phyloP scores from a whole-genome alignment of 23 tunicate genomes.

The Oikopleura vanhoeffeni region DNA sequence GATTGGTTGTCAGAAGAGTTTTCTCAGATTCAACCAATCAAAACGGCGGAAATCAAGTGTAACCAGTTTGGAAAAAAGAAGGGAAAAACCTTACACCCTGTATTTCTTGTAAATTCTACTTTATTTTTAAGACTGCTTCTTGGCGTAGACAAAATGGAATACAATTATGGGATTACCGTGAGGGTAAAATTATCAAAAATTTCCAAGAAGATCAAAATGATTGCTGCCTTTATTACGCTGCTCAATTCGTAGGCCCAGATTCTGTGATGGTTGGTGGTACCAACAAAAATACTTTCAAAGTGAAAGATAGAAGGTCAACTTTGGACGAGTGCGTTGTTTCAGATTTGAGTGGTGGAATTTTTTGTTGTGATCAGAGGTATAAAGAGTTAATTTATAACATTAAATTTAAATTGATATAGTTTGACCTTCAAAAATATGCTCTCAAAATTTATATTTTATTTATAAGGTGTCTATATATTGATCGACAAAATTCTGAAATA shows the following conservation, averaged over 20 bases:
- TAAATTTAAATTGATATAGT: too few relatives aligned
- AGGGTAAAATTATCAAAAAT: conserved; percentile 32
- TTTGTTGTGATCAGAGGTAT: neutral
- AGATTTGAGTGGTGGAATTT: neutral
- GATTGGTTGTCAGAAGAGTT: too few relatives aligned
- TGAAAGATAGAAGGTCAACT: conserved; percentile 41
- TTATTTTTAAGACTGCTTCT: conserved; percentile 29
- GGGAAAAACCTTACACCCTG: too few relatives aligned
- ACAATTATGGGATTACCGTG: conserved; percentile 62
- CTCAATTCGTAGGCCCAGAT: conserved; percentile 60
- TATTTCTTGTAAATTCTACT: too few relatives aligned
- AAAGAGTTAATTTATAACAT: neutral
- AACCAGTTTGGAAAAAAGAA: too few relatives aligned
- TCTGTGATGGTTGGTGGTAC: conserved; percentile 60
- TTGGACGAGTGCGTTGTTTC: conserved; percentile 14
- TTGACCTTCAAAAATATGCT: too few relatives aligned
- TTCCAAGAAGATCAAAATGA: conserved; percentile 9
- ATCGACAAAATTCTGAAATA: too few relatives aligned
- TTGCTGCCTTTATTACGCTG: conserved; percentile 17
- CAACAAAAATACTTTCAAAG: conserved; percentile 35
- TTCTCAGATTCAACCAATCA: too few relatives aligned
- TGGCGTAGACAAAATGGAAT: conserved; percentile 64
- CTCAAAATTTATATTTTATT: too few relatives aligned
- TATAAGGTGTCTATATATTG: too few relatives aligned
- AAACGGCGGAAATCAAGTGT: too few relatives aligned